Evolutionary conservation across 2,888 invertebrate species (phyloP).

Genomic region (Andrena minutula): DNA sequence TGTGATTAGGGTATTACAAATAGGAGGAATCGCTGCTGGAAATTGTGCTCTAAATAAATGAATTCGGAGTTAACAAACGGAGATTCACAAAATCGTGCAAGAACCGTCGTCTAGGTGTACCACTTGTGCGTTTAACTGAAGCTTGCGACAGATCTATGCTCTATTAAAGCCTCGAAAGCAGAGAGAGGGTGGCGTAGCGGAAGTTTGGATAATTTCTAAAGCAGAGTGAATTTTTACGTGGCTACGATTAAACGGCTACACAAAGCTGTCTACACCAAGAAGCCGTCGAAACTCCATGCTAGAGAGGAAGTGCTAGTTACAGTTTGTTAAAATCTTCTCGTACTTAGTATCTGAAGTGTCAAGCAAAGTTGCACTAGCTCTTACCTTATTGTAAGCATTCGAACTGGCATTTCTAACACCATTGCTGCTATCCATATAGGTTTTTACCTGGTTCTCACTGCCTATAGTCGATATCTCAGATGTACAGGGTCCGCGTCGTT

Average conservation of each 20-base stretch:
- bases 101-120: conserved; percentile 1
- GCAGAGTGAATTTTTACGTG: conserved; percentile 32
- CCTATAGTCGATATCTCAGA: conserved; percentile 86
- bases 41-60: conserved; percentile 65
- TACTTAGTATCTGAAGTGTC: conserved; percentile 61
- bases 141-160: conserved; percentile 7
- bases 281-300: conserved; percentile 50
- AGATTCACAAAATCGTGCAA: conserved; percentile 37
- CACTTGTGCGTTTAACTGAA: conserved; percentile 17
- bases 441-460: conserved; percentile 96
- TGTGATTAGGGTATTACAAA: conserved; percentile 45
- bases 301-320: conserved; percentile 58
- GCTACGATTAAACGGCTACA: conserved; percentile 21
- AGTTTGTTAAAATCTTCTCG: conserved; percentile 46
- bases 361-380: conserved; percentile 84
- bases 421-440: conserved; percentile 96
- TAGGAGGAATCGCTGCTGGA: conserved; percentile 69
- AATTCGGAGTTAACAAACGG: conserved; percentile 38
- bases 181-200: conserved; percentile 18
- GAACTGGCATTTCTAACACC: conserved; percentile 92
- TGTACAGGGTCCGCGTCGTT: conserved; percentile 86
- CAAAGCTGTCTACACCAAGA: conserved; percentile 34
- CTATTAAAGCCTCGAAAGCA: conserved; percentile 52
- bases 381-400: conserved; percentile 97
- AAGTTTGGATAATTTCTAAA: conserved; percentile 4